phyloP scores from a whole-genome alignment of 2,888 invertebrate genomes.

The Hipparchia sbordonii region DNA sequence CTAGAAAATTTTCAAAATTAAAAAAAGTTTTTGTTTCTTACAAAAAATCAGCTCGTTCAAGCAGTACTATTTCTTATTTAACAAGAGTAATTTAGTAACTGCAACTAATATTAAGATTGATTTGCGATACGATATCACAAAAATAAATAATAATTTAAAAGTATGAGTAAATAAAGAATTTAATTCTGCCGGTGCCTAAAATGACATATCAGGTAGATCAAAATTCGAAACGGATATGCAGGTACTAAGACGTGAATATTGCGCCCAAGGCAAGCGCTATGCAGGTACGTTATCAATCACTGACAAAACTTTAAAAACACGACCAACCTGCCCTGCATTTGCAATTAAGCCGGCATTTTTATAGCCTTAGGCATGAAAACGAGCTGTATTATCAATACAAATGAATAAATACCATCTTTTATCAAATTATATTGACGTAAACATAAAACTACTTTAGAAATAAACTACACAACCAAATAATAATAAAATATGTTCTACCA shows the following conservation, averaged over 20 bases:
- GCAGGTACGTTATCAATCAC: conserved; percentile 41
- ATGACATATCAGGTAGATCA: not conserved
- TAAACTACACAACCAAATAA: not conserved
- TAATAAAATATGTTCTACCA: not conserved
- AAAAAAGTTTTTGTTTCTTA: no score
- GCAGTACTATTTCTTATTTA: no score
- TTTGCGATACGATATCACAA: no score
- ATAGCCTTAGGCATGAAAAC: not conserved
- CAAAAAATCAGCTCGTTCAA: no score
- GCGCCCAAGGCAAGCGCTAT: conserved; percentile 37
- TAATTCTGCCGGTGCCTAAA: not conserved
- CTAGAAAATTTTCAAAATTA: no score
- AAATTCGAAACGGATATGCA: conserved; percentile 29
- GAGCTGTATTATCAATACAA: not conserved
- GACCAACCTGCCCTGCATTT: conserved; percentile 27
- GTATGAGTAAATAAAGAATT: not conserved
- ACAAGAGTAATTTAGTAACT: no score
- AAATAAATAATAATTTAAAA: no score
- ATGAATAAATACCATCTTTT: not conserved
- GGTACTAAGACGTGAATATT: conserved; percentile 17
- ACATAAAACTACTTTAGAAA: no score
- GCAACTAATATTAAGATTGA: no score
- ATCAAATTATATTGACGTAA: no score
- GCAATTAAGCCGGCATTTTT: conserved; percentile 28
- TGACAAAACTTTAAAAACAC: conserved; percentile 40